Evolutionary conservation across 2,888 invertebrate species (phyloP), one percentile per base, ranked within the genome.

Genomic region (Athalia circularis): DNA sequence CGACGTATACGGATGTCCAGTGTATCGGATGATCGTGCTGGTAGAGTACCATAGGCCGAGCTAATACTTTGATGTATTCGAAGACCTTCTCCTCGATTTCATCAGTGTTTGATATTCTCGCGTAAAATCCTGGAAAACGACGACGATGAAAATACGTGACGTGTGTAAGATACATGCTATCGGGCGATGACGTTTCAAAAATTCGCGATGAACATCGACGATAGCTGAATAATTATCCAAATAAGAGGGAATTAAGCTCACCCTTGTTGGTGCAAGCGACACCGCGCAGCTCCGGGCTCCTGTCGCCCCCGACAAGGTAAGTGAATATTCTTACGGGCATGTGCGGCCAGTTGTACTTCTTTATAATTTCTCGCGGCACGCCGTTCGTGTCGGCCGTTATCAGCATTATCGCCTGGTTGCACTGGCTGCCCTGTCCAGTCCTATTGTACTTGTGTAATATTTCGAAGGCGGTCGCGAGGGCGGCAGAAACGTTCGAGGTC

Each of bases 221-320:
- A 29, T 29, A 0, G 29, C 0, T 29, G 29, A 29, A 29, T 29
- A 68, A 77, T 72, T 64, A n/a, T 6, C 11, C 43, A 2, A 64
- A 45, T n/a, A 76, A 62, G 11, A 70, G 52, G 5, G 11, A 9
- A 65, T n/a, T n/a, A n/a, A 65, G 65, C 78, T 84, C 90, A 96
- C 99, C 99, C 94, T 98, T 98, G 91, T 99, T 99, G 74, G 94
- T 94, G 91, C 99, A 99, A 6, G 99, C 99, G 95, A 99, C 98
- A 92, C 95, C 96, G 87, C 96, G 94, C 90, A 99, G 95, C 88
- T 96, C 96, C 79, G 94, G 94, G 67, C 96, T 94, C 3, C 97
- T 96, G 89, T 99, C 99, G 79, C 96, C 95, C 0, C 99, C 99
- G 65, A 99, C 95, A 47, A 99, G 92, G 91, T 98, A 99, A 0